Evolutionary conservation across 2,888 invertebrate genomes (phyloP), one percentile per base, ranked within the genome.

Genomic region (Ypsolopha sequella): DNA sequence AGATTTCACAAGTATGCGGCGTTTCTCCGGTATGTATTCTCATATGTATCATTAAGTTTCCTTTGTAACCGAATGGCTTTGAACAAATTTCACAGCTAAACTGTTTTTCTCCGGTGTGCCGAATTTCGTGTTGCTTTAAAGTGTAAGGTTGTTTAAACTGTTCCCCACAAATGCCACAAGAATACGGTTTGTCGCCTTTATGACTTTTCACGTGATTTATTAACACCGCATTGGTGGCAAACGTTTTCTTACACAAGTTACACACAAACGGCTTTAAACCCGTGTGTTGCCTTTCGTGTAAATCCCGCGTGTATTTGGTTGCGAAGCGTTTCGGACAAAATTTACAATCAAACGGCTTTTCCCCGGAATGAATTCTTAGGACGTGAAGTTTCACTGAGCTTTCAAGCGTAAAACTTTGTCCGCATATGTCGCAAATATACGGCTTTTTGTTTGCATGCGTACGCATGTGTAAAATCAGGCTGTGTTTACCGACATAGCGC

Each of bases 141-240:
- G 80, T 80, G 0, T 81, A 77, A 75, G 79, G 77, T 59, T 82
- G 84, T 0, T 82, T 76, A 57, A 85, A 85, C 38, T 73, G 73
- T 1, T 82, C 58, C 6, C 63, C 65, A 35, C 85, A 85, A 43
- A 84, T 77, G 1, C 65, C 66, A 38, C 85, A 85, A 0, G 71
- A 59, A 41, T 84, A 85, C 0, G 85, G 85, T 49, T 85, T 85
- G 0, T 75, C 56, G 0, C 84, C 84, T 0, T 81, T 81, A 36
- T 85, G 85, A 0, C 82, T 71, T 0, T 85, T 57, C 77, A 80
- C 80, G 51, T 85, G 85, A 0, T 82, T 80, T 63, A 81, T 81
- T 1, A 85, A 59, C 0, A 82, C 81, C 0, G 84, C 80, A 41
- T 80, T 75, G 0, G 85, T 81, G 0, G 80, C 76, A 48, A 85